Evolutionary conservation across 2,113 vertebrate genomes (phyloP), one percentile per base, ranked within the genome.

Genomic region (Ameiurus melas): DNA sequence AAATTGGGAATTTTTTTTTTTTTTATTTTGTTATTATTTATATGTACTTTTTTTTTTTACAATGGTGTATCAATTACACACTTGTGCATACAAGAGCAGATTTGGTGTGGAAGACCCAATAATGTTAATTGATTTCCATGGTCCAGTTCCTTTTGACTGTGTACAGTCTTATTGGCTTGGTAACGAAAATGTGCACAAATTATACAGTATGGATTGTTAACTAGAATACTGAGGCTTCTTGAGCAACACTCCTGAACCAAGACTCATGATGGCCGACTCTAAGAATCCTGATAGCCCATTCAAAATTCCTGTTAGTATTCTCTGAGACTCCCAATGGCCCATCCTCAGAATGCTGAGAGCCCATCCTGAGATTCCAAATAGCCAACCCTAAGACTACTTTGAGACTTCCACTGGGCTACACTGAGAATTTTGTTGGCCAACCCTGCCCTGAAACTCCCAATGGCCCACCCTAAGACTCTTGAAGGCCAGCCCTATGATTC

Each of bases 11-110:
- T n/a, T n/a, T n/a, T n/a, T n/a, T n/a, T n/a, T n/a, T n/a, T n/a
- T n/a, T n/a, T n/a, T n/a, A n/a, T n/a, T n/a, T n/a, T n/a, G n/a
- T 83, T 83, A 25, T 83, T 62, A 82, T 82, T 82, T 55, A 60
- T 30, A 12, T 36, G 12, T 55, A 0, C 12, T 16, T 83, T 20
- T 62, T 83, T 33, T 33, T 39, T 83, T 60, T 20, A n/a, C 33
- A 30, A 4, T 47, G 33, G 39, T 58, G 79, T 20, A 81, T 81
- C 30, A 10, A 22, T 81, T 4, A 58, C 22, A 47, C 73, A 27
- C 75, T 51, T 51, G 75, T 27, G 25, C 16, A 16, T 78, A 78
- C 75, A 3, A 25, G 25, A 53, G 5, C 33, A 36, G 78, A 30
- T 82, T 60, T 82, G 17, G 47, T 82, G 30, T 81, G 19, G 47